Base-by-base conservation (phyloP, 2,797 vertebrate species). In the Semaprochilodus insignis region DNA sequence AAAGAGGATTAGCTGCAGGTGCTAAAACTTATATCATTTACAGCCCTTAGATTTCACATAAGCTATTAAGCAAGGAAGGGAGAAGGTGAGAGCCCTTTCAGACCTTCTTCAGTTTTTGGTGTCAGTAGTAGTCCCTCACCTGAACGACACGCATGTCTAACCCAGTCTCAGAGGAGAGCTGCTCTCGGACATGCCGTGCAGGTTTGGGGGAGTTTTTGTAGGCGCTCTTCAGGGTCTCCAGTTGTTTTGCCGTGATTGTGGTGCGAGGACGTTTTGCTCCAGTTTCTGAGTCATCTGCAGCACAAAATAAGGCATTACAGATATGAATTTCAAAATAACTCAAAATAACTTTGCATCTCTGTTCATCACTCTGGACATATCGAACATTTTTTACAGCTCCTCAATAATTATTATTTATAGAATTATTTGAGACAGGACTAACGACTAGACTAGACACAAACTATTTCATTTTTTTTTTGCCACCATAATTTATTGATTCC, bases 181-280 rank as follows among this genome's bases (percentile, higher is more conserved):
- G 98, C 90, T 99, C 98, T 74, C 98, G 91, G 87, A 99, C 97
- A 0, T 99, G 98, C 52, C 98, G 93, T 0, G 98, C 98, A 0
- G 98, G 98, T 83, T 99, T 99, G 0, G 98, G 98, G 0, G 97
- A 99, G 91, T 97, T 99, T 89, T 99, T 99, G 91, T 99, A 99
- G 86, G 98, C 98, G 0, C 97, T 99, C 93, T 99, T 99, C 81
- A 99, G 91, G 0, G 97, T 99, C 92, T 99, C 98, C 92, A 99
- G 93, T 92, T 99, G 98, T 90, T 99, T 99, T 66, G 98, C 98
- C 0, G 98, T 99, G 93, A 99, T 99, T 88, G 98, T 99, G 89
- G 98, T 99, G 60, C 98, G 93, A 1, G 98, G 98, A 85, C 98
- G 93, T 94, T 99, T 99, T 0, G 97, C 97, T 15, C 98, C 97